These are phyloP conservation scores for Yponomeuta malinellus DNA, from an alignment of 2,888 invertebrate genomes.

Conservation along the genomic window DNA sequence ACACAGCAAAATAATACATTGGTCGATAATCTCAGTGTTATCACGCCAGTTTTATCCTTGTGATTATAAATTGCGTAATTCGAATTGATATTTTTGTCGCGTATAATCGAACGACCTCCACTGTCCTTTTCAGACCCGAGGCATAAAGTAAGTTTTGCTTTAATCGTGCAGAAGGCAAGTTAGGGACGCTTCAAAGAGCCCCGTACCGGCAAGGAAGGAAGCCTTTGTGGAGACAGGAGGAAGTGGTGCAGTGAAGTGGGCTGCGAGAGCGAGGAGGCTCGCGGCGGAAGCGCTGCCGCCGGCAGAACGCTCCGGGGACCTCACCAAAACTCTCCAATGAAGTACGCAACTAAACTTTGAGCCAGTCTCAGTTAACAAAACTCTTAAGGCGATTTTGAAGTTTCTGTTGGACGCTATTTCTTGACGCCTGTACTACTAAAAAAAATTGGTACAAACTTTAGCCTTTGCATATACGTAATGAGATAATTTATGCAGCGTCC, in stretches of 20 bases:
- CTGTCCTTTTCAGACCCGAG: too few relatives aligned
- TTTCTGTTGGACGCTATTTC: too few relatives aligned
- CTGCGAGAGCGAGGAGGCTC: neutral
- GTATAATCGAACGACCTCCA: too few relatives aligned
- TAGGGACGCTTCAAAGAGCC: neutral
- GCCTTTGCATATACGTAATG: too few relatives aligned
- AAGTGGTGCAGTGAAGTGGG: neutral
- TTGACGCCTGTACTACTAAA: too few relatives aligned
- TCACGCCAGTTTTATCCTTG: too few relatives aligned
- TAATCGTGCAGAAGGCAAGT: neutral
- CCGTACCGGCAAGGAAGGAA: neutral
- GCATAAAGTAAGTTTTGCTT: neutral
- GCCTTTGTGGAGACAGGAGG: constrained; percentile 6
- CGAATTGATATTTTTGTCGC: too few relatives aligned
- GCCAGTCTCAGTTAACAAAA: neutral
- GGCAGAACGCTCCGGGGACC: neutral
- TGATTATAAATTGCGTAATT: too few relatives aligned
- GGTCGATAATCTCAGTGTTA: too few relatives aligned
- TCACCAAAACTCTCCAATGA: neutral
- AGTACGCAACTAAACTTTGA: neutral
- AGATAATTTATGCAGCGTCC: too few relatives aligned
- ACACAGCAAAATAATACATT: too few relatives aligned
- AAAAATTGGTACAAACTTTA: too few relatives aligned
- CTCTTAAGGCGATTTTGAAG: neutral
- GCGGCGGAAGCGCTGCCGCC: constrained; percentile 2